phyloP scores from a whole-genome alignment of 1,140 invertebrate species.

The Saccostrea glomerata region DNA sequence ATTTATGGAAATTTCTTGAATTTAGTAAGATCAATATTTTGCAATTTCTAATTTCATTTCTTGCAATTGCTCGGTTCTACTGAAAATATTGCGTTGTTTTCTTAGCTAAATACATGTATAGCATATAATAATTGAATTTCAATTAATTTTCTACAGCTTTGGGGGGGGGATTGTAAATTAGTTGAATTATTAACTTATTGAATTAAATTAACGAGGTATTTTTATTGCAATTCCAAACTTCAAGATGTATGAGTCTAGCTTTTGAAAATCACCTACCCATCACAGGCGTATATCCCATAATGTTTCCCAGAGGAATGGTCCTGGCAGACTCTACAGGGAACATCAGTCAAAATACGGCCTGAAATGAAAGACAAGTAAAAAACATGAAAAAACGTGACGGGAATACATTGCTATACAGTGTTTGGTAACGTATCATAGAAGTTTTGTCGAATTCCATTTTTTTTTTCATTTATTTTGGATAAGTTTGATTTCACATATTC shows the following conservation, averaged over 20 bases:
- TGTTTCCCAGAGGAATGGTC: slow-evolving; percentile 99
- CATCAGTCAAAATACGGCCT: slow-evolving; percentile 98
- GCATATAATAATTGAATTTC: no score
- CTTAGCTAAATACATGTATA: no score
- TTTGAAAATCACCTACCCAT: slow-evolving; percentile 85
- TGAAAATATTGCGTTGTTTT: background rate
- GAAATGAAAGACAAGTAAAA: slow-evolving; percentile 58
- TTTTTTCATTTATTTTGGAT: no score
- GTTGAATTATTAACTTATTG: background rate
- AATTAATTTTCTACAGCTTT: no score
- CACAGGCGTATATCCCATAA: slow-evolving; percentile 99
- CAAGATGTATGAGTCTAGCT: background rate
- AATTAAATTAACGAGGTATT: no score
- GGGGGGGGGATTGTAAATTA: no score
- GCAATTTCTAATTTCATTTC: background rate
- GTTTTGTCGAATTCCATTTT: no score
- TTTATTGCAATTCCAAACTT: no score
- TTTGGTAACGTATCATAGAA: no score
- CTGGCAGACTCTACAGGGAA: slow-evolving; percentile 97
- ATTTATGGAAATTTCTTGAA: background rate
- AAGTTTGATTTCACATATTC: no score
- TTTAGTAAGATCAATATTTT: no score
- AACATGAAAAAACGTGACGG: background rate
- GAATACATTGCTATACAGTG: no score
- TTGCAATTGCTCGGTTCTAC: background rate